phyloP scores from a whole-genome alignment of 2,113 vertebrate species.

The Phainopepla nitens region DNA sequence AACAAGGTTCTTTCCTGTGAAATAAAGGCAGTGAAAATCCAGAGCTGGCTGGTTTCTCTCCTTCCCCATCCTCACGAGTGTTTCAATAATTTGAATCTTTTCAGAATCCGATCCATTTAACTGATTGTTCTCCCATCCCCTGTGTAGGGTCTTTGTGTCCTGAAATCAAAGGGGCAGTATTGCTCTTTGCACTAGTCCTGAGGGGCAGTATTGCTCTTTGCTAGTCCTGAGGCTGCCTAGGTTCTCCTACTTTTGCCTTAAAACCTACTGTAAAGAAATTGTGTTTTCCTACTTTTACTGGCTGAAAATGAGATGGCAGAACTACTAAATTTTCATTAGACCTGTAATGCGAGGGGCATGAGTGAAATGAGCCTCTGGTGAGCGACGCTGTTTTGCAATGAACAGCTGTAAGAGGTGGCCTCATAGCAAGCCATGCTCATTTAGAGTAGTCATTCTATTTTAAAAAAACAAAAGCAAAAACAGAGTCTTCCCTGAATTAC shows the following conservation, averaged over 20 bases:
- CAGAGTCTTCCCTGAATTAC: not conserved
- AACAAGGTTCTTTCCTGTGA: not conserved
- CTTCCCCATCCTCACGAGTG: not conserved
- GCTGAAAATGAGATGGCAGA: not conserved
- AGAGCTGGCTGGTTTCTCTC: not conserved
- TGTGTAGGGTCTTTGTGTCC: not conserved
- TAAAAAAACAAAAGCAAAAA: not conserved
- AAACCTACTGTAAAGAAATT: not conserved
- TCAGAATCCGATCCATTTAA: not conserved
- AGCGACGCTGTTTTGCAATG: not conserved
- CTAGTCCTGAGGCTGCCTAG: not conserved
- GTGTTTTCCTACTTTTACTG: not conserved
- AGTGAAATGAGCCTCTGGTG: not conserved
- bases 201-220: rapidly evolving
- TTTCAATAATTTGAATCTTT: not conserved
- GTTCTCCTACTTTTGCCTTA: not conserved
- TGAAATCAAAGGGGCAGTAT: rapidly evolving
- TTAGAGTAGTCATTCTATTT: not conserved
- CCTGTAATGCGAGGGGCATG: not conserved
- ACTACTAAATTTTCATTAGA: conserved; percentile 17
- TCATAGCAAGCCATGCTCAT: not conserved
- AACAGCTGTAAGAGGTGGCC: not conserved
- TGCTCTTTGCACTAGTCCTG: not conserved
- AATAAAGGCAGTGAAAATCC: not conserved
- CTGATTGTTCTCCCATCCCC: not conserved